Evolutionary conservation across 2,797 vertebrate genomes (phyloP).

Genomic region (Picus viridis): DNA sequence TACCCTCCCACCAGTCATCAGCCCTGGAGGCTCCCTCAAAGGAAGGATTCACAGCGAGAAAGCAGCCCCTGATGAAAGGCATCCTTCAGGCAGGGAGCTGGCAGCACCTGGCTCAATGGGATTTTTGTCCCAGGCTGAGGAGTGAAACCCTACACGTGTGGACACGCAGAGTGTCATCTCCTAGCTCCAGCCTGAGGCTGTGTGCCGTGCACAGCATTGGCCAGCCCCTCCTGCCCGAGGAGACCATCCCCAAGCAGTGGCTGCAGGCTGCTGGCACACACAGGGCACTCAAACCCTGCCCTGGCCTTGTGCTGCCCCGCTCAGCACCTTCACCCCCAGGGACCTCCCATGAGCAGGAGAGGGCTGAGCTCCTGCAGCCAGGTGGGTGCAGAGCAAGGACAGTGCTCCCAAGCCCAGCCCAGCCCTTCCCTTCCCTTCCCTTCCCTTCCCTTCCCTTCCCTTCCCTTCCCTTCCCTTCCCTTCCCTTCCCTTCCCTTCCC

Average conservation of each 20-base stretch:
- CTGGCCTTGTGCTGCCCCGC: rapidly evolving
- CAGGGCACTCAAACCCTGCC: rapidly evolving
- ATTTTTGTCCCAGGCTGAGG: background rate
- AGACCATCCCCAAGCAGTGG: background rate
- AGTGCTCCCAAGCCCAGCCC: background rate
- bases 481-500: too few species aligned
- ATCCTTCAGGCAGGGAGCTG: background rate
- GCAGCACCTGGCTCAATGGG: background rate
- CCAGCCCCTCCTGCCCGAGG: background rate
- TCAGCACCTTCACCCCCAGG: rapidly evolving
- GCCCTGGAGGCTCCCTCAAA: background rate
- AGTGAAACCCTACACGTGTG: rapidly evolving
- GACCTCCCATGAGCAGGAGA: too few species aligned
- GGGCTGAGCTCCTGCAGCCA: too few species aligned
- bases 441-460: too few species aligned
- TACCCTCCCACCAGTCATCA: background rate
- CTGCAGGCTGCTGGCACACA: rapidly evolving
- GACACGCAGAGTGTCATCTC: rapidly evolving
- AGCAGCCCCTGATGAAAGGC: background rate
- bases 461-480: too few species aligned
- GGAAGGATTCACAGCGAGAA: background rate
- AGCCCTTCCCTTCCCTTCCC: background rate
- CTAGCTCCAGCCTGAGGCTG: rapidly evolving
- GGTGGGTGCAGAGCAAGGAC: background rate
- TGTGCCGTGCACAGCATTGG: rapidly evolving